Conservation (phyloP, 1,140 invertebrate genomes). For the Cotesia chilonis region DNA sequence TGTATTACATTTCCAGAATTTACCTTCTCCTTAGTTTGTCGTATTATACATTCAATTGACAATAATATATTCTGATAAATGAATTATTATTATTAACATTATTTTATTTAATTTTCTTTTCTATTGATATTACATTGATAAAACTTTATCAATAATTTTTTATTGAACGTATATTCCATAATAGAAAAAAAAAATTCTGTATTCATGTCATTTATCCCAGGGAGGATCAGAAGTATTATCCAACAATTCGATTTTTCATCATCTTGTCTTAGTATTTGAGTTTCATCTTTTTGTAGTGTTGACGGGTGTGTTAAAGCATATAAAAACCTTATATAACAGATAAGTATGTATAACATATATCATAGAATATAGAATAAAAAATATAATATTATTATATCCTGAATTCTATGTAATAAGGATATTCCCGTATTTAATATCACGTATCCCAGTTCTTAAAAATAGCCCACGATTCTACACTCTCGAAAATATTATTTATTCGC, state of each 20-base stretch:
- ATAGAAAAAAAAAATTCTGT: not conserved
- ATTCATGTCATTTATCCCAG: not conserved
- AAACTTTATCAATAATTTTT: not conserved
- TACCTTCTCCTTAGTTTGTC: not conserved
- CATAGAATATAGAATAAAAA: not conserved
- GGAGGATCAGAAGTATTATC: constrained; percentile 11
- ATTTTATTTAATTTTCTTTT: no score
- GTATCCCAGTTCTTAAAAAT: constrained; percentile 7
- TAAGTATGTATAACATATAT: not conserved
- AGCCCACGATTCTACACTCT: not conserved
- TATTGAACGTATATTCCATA: not conserved
- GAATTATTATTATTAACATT: no score
- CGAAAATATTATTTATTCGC: no score
- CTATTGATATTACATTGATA: no score
- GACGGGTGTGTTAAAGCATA: not conserved
- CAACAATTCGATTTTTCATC: not conserved
- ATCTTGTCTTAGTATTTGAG: not conserved
- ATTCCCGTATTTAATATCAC: constrained; percentile 23
- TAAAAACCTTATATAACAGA: not conserved
- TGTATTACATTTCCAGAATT: constrained; percentile 11
- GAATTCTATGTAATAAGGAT: constrained; percentile 1
- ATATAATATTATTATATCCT: constrained; percentile 5
- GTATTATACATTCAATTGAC: no score
- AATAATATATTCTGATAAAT: no score
- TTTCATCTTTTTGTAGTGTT: not conserved